Evolutionary conservation across 2,888 invertebrate species (phyloP).

Genomic region (Baccha elongata): DNA sequence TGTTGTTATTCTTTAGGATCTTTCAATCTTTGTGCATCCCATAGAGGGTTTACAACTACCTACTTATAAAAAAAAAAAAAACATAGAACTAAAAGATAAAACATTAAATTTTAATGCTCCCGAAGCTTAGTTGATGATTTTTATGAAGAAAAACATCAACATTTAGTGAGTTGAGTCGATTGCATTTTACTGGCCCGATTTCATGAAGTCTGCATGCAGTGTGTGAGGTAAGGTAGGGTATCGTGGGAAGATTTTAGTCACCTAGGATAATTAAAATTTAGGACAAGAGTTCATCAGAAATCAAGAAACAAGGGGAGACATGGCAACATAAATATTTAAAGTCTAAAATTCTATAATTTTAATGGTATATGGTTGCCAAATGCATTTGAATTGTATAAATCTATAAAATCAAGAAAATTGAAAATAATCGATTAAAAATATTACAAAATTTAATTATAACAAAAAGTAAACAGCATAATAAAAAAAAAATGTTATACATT

Average conservation of each 20-base stretch:
- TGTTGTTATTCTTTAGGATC: slow-evolving; percentile 41
- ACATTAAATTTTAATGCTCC: slow-evolving; percentile 35
- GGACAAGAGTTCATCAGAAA: no score
- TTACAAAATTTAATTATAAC: no score
- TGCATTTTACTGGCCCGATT: slow-evolving; percentile 21
- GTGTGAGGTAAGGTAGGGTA: background rate
- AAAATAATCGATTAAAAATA: no score
- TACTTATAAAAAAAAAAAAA: background rate
- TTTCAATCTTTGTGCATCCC: slow-evolving; percentile 5
- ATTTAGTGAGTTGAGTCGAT: slow-evolving; percentile 4
- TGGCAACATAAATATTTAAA: no score
- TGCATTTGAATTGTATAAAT: no score
- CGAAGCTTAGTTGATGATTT: slow-evolving; percentile 36
- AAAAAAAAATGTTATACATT: no score
- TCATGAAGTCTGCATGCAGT: slow-evolving; percentile 6
- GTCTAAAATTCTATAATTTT: no score
- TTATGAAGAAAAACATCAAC: slow-evolving; percentile 39
- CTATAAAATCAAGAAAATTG: no score
- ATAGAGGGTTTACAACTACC: slow-evolving; percentile 2
- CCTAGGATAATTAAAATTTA: no score
- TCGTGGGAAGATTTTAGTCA: background rate
- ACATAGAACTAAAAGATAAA: slow-evolving; percentile 6
- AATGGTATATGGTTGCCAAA: no score
- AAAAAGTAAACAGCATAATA: no score
- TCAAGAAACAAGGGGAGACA: no score